Base-by-base conservation (phyloP, 2,888 invertebrate genomes). In the Ophioninae sp. region DNA sequence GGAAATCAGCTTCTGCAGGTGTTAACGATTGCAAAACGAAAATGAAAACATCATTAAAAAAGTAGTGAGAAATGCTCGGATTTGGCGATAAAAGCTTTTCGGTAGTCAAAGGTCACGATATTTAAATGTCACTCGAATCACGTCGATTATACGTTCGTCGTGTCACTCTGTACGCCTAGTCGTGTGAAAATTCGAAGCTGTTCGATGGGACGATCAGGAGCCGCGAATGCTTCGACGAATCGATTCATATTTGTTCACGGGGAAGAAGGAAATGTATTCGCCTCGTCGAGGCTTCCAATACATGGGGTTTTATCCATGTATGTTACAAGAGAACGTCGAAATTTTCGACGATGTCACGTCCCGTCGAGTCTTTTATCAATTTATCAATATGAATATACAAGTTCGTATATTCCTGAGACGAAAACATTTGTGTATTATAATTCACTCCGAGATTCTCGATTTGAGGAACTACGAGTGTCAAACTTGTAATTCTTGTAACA, bases 221-320 rank as follows among this genome's bases (percentile, higher is more conserved):
- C 69, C 68, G 68, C 73, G 58, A 77, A 81, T 64, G 73, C 69
- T 81, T 81, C 81, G 80, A 80, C 81, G 74, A 77, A 81, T 81
- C 81, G 83, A 80, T 83, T 83, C 39, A 23, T 69, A 61, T 69
- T 58, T 73, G 69, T 74, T 69, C 59, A 22, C 63, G 10, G 58
- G 30, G 23, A 68, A 75, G 64, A 65, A 63, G 59, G 78, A 74
- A 79, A 73, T 68, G 61, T 64, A 22, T 37, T n/a, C 30, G 68
- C 17, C n/a, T 51, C 51, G 64, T 65, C 41, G 56, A 10, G 23
- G 39, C 30, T 37, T 63, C 73, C 76, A 44, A 63, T 22, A n/a
- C 20, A n/a, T 23, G 13, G 51, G 51, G 51, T 17, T 51, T 51
- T 51, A 6, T 51, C 13, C 17, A 51, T 6, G 51, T 51, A 51